phyloP scores from a whole-genome alignment of 2,888 invertebrate species.

The Plebejus anna region DNA sequence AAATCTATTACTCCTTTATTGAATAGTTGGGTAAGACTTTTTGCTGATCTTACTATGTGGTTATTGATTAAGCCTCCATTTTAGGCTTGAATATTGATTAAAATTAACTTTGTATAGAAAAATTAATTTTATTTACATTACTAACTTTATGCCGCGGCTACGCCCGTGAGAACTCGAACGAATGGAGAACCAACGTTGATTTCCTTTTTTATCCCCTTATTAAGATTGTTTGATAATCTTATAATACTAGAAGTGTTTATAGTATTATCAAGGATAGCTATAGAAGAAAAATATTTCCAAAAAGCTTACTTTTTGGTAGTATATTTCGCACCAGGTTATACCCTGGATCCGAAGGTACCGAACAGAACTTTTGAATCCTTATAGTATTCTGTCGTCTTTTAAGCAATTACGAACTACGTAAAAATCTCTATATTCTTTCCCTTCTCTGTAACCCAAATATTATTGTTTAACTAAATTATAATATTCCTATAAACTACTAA shows the following conservation, averaged over 20 bases:
- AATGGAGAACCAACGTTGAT: background rate
- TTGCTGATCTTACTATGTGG: constrained; percentile 4
- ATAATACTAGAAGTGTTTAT: background rate
- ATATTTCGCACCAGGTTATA: no score
- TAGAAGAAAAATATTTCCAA: background rate
- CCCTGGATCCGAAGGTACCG: no score
- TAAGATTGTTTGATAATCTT: no score
- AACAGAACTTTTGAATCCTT: no score
- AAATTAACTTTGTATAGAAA: background rate
- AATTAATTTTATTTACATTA: background rate
- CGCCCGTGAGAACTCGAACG: background rate
- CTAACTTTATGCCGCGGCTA: background rate
- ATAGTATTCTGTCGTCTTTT: background rate
- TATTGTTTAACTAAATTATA: background rate
- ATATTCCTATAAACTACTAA: no score
- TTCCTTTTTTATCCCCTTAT: no score
- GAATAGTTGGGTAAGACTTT: constrained; percentile 24
- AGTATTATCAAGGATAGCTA: no score
- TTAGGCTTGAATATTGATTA: background rate
- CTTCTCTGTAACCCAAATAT: background rate
- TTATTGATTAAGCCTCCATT: background rate
- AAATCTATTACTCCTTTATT: constrained; percentile 27
- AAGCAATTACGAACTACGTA: no score
- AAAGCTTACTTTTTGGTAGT: no score
- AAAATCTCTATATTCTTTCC: background rate